Percentiles rank a stretch among this genome's conserved stretches.
Conservation (phyloP, 2,888 invertebrate genomes). For the Drymonia ruficornis region DNA sequence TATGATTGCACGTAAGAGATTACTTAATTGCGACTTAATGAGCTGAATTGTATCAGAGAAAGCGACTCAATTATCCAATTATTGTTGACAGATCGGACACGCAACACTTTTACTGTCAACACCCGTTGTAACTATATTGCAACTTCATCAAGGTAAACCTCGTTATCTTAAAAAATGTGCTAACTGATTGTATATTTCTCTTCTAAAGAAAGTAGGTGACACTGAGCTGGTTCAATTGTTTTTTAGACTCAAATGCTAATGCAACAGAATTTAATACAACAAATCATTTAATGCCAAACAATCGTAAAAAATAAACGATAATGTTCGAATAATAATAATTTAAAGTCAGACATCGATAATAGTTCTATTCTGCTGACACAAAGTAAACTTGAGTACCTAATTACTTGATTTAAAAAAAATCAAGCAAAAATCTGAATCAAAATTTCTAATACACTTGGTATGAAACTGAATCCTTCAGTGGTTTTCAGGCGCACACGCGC, state of each 20-base stretch:
- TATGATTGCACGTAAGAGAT: conserved; percentile 17
- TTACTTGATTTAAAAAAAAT: too few species aligned
- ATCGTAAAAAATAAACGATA: not conserved
- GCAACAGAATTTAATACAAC: not conserved
- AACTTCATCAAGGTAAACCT: not conserved
- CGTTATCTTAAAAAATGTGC: not conserved
- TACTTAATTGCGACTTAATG: conserved; percentile 28
- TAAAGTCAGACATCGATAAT: not conserved
- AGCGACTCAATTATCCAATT: conserved; percentile 36
- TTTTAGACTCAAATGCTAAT: not conserved
- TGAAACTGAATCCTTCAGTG: not conserved
- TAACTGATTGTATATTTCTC: conserved; percentile 3
- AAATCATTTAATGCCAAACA: conserved; percentile 1
- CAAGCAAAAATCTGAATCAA: too few species aligned
- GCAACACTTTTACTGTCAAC: not conserved
- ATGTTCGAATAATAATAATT: conserved; percentile 1
- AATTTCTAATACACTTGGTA: not conserved
- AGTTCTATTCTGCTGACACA: too few species aligned
- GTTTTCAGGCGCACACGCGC: conserved; percentile 38
- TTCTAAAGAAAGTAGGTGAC: conserved; percentile 8
- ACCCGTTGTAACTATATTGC: not conserved
- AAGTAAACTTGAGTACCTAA: too few species aligned
- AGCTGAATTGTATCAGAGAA: conserved; percentile 37
- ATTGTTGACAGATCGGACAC: conserved; percentile 11
- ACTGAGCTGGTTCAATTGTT: conserved; percentile 5